Percentiles rank a stretch among this genome's conserved stretches.
These are phyloP conservation scores for Drosophila paulistorum DNA, from an alignment of 1,140 invertebrate species.

Conservation along the genomic window DNA sequence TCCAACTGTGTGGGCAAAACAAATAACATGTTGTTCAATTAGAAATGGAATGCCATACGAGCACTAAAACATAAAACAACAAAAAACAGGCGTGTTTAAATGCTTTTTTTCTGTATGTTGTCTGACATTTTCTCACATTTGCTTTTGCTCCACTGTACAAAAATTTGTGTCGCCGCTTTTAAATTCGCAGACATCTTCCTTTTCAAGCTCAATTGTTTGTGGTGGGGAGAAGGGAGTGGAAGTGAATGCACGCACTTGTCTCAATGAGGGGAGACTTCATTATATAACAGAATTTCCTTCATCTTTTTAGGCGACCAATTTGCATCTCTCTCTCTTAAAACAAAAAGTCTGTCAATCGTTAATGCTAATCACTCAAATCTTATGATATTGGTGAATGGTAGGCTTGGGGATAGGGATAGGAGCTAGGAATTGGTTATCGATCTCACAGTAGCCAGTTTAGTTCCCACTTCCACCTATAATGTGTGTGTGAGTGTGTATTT, in stretches of 20 bases:
- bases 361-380: slow-evolving; percentile 37
- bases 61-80: no score
- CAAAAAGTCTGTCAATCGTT: slow-evolving; percentile 26
- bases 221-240: neutral
- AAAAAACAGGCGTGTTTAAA: no score
- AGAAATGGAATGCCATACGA: no score
- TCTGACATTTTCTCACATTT: neutral
- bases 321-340: slow-evolving; percentile 1
- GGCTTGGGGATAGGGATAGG: neutral
- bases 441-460: slow-evolving; percentile 32
- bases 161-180: slow-evolving; percentile 9
- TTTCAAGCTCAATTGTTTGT: neutral
- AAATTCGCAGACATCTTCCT: neutral
- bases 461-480: slow-evolving; percentile 23
- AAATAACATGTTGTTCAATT: no score
- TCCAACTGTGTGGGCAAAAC: no score
- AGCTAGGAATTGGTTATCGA: neutral
- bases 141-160: neutral
- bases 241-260: slow-evolving; percentile 20
- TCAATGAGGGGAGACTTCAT: slow-evolving; percentile 16
- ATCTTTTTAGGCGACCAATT: neutral
- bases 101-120: no score
- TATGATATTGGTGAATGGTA: neutral
- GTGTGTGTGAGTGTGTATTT: slow-evolving; percentile 3
- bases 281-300: neutral